Evolutionary conservation across 2,888 invertebrate genomes (phyloP).

Genomic region (Ophioninae sp.): DNA sequence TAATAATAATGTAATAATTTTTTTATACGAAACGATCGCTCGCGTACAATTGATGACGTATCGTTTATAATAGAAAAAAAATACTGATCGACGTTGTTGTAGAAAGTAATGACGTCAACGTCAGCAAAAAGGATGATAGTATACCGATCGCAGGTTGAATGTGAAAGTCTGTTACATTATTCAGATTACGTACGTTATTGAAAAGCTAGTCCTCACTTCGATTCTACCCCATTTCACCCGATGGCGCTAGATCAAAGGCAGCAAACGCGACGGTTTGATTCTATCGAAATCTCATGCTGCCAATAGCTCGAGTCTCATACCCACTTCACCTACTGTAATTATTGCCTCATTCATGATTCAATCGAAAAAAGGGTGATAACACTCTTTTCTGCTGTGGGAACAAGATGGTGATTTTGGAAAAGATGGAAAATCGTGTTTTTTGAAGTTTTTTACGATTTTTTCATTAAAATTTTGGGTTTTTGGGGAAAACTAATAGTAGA

Average conservation of each 20-base stretch:
- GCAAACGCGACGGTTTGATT: background rate
- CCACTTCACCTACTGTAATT: background rate
- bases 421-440: too few species aligned
- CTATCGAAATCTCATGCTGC: background rate
- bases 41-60: background rate
- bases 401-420: background rate
- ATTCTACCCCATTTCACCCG: background rate
- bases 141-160: background rate
- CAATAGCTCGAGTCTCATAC: background rate
- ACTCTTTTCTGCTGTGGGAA: background rate
- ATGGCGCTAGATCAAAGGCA: background rate
- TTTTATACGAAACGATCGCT: background rate
- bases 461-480: too few species aligned
- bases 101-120: background rate
- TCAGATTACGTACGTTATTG: constrained; percentile 2
- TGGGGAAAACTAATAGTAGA: too few species aligned
- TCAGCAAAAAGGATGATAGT: background rate
- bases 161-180: background rate
- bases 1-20: too few species aligned
- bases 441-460: too few species aligned
- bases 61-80: background rate
- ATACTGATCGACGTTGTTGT: background rate
- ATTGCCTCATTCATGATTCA: background rate
- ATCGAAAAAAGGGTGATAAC: background rate
- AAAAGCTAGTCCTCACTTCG: background rate